Conservation (phyloP, 2,113 vertebrate genomes). For the Tylochromis polylepis region DNA sequence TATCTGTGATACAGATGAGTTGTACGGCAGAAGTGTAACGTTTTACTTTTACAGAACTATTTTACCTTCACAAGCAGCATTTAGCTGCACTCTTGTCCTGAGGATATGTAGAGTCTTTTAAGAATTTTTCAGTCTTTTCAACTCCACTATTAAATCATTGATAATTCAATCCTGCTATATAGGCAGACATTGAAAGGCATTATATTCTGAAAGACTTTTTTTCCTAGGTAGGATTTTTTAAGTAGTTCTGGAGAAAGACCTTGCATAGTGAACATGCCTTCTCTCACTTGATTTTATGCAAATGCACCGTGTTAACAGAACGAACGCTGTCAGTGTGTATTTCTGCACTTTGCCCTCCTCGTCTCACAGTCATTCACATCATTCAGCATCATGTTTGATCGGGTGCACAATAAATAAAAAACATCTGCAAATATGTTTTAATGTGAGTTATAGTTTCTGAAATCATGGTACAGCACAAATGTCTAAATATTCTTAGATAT, state of each 20-base stretch:
- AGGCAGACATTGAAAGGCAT: not conserved
- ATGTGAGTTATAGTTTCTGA: not conserved
- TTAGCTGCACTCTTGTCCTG: not conserved
- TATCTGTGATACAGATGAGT: not conserved
- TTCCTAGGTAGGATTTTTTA: not conserved
- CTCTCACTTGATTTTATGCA: not conserved
- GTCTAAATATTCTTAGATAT: accelerated
- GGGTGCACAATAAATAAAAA: not conserved
- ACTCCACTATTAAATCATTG: not conserved
- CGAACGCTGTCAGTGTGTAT: not conserved
- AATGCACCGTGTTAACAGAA: not conserved
- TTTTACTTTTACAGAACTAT: not conserved
- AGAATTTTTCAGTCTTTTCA: not conserved
- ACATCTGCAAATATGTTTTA: not conserved
- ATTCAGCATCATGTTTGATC: too few relatives aligned
- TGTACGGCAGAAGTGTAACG: not conserved
- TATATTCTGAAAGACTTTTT: not conserved
- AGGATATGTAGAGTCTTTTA: not conserved
- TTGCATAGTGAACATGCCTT: not conserved
- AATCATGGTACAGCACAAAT: not conserved
- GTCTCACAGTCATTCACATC: not conserved
- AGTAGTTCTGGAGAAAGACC: accelerated
- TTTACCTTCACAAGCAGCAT: not conserved
- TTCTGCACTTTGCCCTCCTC: not conserved
- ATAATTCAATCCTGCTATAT: not conserved